Evolutionary conservation across 2,888 invertebrate species (phyloP), one percentile per base, ranked within the genome.

Genomic region (Mycalesis mineus): DNA sequence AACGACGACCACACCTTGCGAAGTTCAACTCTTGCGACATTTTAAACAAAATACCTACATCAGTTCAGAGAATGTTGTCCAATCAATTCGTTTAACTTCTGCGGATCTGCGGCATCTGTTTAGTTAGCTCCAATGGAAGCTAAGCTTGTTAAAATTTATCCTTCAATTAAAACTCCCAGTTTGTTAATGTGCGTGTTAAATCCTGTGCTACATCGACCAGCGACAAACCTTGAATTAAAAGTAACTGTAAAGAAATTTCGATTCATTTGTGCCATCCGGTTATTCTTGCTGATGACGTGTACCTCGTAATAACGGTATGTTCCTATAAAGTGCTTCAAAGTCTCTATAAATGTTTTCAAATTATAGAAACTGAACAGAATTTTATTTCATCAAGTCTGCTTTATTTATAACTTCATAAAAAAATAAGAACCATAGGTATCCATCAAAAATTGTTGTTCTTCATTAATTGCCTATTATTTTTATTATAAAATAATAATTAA

Each of bases 131-230:
- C 42, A 47, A 14, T 40, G 51, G 13, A n/a, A 55, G 41, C 22
- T 41, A 13, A 41, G 47, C 54, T 55, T 55, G 48, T 55, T 55
- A 22, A 48, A 48, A 40, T 55, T 47, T 55, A 28, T 29, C 40
- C 14, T 51, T 40, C 50, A 51, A 40, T 51, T 51, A 40, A 14
- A n/a, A 29, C 7, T 51, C n/a, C 49, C 1, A 33, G 15, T 48
- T 17, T 36, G 8, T 36, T 36, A 36, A 36, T 9, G 36, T 11
- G 36, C 36, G 15, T 28, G 9, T 9, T 36, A 36, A 17, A 37
- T 37, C 49, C 49, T 22, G 36, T 48, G 17, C 14, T 11, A 36
- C 48, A 48, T n/a, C 17, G 7, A n/a, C 36, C 9, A n/a, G n/a
- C n/a, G n/a, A n/a, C 2, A 42, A 33, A 33, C 9, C 33, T 7